Evolutionary conservation across 2,888 invertebrate genomes (phyloP).

Genomic region (Microctonus hyperodae): DNA sequence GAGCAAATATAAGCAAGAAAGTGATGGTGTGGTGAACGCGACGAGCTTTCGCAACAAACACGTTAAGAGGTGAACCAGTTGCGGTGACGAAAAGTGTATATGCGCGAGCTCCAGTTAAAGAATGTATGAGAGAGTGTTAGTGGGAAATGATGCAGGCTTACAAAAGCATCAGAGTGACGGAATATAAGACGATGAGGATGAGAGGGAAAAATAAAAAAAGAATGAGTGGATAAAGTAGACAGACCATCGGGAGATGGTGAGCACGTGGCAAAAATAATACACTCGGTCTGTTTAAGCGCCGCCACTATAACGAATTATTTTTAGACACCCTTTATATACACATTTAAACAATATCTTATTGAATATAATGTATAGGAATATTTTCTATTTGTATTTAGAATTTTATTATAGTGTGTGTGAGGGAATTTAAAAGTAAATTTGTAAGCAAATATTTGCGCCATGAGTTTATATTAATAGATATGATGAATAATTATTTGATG

Average conservation of each 20-base stretch:
- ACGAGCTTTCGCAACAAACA: constrained; percentile 24
- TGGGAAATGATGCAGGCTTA: background rate
- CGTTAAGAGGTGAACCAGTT: constrained; percentile 18
- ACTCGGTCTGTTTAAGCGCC: background rate
- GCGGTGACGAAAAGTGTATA: background rate
- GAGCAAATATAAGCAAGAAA: background rate
- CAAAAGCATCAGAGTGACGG: too few relatives aligned
- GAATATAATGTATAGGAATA: too few relatives aligned
- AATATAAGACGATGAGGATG: background rate
- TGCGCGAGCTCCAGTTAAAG: background rate
- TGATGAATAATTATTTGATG: background rate
- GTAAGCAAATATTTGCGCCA: background rate
- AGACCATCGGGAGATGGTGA: constrained; percentile 7
- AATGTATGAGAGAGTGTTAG: background rate
- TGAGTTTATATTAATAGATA: background rate
- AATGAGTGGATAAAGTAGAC: background rate
- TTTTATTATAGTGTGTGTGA: background rate
- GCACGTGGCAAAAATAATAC: constrained; percentile 18
- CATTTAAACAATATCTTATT: background rate
- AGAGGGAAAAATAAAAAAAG: background rate
- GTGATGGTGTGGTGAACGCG: constrained; percentile 17
- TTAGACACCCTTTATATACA: background rate
- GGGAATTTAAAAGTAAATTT: background rate
- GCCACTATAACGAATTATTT: constrained; percentile 8
- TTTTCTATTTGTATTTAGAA: too few relatives aligned